phyloP scores from a whole-genome alignment of 2,888 invertebrate genomes.

The Anthrax anthrax region DNA sequence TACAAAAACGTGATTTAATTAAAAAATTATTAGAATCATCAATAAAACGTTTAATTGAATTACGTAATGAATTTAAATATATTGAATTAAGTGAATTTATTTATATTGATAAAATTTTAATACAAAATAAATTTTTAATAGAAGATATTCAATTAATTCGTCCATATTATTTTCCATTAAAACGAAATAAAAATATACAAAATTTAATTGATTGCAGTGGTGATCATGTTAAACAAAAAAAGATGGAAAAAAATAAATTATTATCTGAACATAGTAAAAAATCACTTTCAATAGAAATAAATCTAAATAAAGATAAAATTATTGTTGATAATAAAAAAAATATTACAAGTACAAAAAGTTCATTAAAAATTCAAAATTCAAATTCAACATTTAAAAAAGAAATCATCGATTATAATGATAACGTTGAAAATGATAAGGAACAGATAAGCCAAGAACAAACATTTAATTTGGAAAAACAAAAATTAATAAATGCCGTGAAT shows the following conservation, averaged over 20 bases:
- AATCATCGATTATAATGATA: neutral
- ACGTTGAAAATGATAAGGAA: no score
- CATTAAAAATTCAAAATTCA: neutral
- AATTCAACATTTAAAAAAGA: no score
- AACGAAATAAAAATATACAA: constrained; percentile 8
- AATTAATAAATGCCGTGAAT: constrained; percentile 21
- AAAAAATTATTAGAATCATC: constrained; percentile 21
- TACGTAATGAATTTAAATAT: constrained; percentile 39
- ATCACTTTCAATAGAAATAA: no score
- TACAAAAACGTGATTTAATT: constrained; percentile 27
- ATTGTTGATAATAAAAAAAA: no score
- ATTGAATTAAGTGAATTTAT: constrained; percentile 43
- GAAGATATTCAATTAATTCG: constrained; percentile 41
- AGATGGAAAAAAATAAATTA: neutral
- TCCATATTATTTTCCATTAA: constrained; percentile 37
- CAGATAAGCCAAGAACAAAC: neutral
- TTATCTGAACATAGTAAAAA: neutral
- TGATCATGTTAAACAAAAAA: no score
- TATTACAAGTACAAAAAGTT: neutral
- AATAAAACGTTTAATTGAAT: constrained; percentile 36
- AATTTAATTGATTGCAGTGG: neutral
- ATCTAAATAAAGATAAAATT: no score
- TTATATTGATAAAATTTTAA: constrained; percentile 51
- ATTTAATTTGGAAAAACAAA: constrained; percentile 11
- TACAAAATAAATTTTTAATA: constrained; percentile 49